These are phyloP conservation scores for Nomada fucata DNA, from an alignment of 2,888 invertebrate species.

Conservation along the genomic window DNA sequence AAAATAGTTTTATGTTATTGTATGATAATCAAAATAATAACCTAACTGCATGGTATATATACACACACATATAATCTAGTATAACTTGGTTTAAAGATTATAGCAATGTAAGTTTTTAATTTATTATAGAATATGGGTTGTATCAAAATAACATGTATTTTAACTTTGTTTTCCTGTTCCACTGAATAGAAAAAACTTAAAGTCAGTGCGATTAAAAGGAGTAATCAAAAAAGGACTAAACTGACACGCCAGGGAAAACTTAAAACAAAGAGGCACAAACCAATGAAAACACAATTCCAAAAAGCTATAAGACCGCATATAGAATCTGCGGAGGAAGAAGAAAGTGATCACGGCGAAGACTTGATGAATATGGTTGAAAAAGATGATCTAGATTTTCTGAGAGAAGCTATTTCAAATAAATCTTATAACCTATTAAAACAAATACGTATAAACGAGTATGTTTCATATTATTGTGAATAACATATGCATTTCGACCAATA, in stretches of 20 bases:
- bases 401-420: constrained; percentile 84
- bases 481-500: constrained; percentile 10
- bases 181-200: constrained; percentile 85
- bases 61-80: background rate
- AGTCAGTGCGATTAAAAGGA: constrained; percentile 82
- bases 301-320: constrained; percentile 62
- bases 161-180: constrained; percentile 12
- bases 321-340: constrained; percentile 81
- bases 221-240: constrained; percentile 82
- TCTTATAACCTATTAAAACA: constrained; percentile 85
- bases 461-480: constrained; percentile 7
- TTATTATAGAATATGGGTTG: background rate
- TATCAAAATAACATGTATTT: constrained; percentile 1
- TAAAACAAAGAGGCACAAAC: constrained; percentile 79
- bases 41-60: constrained; percentile 3
- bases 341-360: constrained; percentile 85
- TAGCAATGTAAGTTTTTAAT: background rate
- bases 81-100: background rate
- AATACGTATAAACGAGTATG: constrained; percentile 78
- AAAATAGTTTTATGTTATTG: constrained; percentile 6
- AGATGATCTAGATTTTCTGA: constrained; percentile 85
- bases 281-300: constrained; percentile 80
- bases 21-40: constrained; percentile 19
- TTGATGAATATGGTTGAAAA: constrained; percentile 86
- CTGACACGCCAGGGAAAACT: constrained; percentile 82